Base-by-base conservation (phyloP, 2,113 vertebrate species). In the Hemibagrus wyckioides region DNA sequence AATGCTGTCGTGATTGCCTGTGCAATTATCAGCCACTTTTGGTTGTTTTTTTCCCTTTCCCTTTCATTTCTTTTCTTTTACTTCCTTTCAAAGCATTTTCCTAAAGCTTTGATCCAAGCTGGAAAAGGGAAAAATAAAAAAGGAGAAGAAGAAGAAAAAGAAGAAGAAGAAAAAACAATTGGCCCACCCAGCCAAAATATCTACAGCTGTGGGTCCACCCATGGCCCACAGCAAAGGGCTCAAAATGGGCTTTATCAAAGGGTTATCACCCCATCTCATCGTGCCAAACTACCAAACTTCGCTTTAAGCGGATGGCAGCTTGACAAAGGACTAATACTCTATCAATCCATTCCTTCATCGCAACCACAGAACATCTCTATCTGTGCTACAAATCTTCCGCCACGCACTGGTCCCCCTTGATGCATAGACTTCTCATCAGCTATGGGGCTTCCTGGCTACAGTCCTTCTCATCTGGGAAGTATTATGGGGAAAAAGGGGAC, bases 11-110 rank as follows among this genome's bases (percentile, higher is more conserved):
- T 87, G 82, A 87, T 87, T 87, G 81, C 82, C 86, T 83, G 3
- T 67, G 86, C 71, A 87, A 87, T 87, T 87, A 87, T 84, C 82
- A 77, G 81, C 81, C 86, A 87, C 86, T 87, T 87, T 87, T 50
- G 75, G 81, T 75, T 82, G 86, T 83, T 87, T 83, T 83, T 84
- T 44, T 52, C n/a, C 81, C 14, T 87, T 77, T 87, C 81, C 36
- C 69, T 83, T 87, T 87, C 73, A 79, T 87, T 85, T 77, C 71
- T 84, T 83, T 87, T 50, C 86, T 79, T 87, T 87, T 87, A 50
- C 86, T 87, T 77, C 71, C 15, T 87, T 87, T 87, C 81, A 87
- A 87, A 87, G 86, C 81, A 67, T 84, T 87, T 87, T 84, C 41
- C 59, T 80, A 56, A 79, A 83, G 44, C 86, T 87, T 87, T 87